A percentile compares a stretch with the other conserved stretches of the same genome.
Conservation (phyloP, 1,140 invertebrate genomes). For the Tetramorium simillimum region DNA sequence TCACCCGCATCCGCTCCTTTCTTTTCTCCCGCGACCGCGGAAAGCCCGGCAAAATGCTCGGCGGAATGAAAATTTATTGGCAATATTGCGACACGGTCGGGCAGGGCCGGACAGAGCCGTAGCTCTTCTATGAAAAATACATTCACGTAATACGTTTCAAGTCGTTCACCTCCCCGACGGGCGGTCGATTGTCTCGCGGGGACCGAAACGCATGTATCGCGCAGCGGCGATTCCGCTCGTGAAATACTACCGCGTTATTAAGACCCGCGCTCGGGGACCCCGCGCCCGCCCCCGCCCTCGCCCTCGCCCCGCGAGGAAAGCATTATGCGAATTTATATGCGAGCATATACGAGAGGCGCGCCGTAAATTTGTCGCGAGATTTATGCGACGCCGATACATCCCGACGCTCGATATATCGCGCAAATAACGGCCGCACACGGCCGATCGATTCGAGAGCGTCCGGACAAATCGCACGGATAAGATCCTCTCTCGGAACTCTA, state of each 20-base stretch:
- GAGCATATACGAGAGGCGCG: neutral
- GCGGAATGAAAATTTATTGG: constrained; percentile 68
- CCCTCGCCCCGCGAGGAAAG: constrained; percentile 1
- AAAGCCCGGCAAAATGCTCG: constrained; percentile 62
- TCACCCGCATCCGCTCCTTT: neutral
- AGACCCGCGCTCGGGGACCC: neutral
- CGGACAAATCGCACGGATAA: constrained; percentile 53
- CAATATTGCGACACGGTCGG: constrained; percentile 49
- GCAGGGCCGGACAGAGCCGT: neutral
- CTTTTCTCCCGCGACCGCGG: constrained; percentile 10
- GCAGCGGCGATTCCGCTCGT: constrained; percentile 7
- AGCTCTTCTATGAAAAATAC: constrained; percentile 51
- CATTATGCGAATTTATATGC: constrained; percentile 57
- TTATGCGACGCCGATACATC: constrained; percentile 46
- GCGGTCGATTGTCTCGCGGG: constrained; percentile 50
- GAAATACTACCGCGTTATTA: constrained; percentile 57
- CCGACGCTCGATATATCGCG: constrained; percentile 22
- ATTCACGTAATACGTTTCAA: constrained; percentile 57
- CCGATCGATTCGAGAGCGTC: neutral
- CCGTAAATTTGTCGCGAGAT: constrained; percentile 57
- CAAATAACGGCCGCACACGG: neutral
- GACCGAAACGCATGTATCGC: constrained; percentile 40
- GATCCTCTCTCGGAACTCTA: constrained; percentile 6
- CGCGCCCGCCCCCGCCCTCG: neutral
- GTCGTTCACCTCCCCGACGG: neutral